Conservation (phyloP, 2,797 vertebrate species). For the Gobionotothen gibberifrons region DNA sequence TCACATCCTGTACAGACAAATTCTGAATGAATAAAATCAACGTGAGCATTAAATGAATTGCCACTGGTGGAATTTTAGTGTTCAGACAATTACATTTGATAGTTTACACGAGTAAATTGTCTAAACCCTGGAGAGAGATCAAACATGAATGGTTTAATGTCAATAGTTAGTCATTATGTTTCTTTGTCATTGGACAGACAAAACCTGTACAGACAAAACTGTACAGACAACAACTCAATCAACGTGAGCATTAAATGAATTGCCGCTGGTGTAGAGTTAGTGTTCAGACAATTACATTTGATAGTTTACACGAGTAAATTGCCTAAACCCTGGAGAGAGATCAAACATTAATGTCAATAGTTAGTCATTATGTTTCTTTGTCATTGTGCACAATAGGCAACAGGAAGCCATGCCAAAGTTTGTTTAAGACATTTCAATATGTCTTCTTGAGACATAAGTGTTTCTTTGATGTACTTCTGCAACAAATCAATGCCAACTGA, state of each 20-base stretch:
- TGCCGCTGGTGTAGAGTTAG: slow-evolving; percentile 32
- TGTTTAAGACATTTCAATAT: not conserved
- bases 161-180: no score
- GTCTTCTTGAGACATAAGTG: not conserved
- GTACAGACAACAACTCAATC: not conserved
- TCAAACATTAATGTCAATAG: not conserved
- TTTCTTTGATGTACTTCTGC: slow-evolving; percentile 15
- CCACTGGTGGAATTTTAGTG: no score
- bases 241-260: slow-evolving; percentile 17
- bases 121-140: no score
- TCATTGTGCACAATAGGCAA: not conserved
- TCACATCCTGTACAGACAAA: slow-evolving; percentile 38
- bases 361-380: not conserved
- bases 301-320: slow-evolving; percentile 36
- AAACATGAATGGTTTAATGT: no score
- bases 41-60: no score
- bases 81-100: no score
- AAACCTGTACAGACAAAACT: slow-evolving; percentile 35
- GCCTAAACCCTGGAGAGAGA: slow-evolving; percentile 26
- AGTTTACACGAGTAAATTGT: no score
- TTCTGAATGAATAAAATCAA: not conserved
- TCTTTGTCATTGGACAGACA: slow-evolving; percentile 20
- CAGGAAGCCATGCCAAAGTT: slow-evolving; percentile 4
- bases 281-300: slow-evolving; percentile 45
- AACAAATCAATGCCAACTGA: slow-evolving; percentile 1